Conservation (phyloP, 2,888 invertebrate species). For the Standfussiana lucernea region DNA sequence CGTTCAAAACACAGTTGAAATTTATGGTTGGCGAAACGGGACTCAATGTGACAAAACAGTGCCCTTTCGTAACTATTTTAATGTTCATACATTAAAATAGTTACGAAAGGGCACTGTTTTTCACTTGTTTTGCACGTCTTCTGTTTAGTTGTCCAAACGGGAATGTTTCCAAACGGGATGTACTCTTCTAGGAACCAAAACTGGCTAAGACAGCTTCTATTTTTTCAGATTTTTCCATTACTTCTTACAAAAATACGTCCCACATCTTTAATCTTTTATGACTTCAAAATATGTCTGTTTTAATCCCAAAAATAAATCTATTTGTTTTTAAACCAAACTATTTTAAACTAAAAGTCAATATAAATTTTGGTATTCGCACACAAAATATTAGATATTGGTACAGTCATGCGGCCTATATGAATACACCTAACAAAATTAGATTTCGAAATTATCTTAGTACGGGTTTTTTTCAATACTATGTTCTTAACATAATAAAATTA, state of each 20-base stretch:
- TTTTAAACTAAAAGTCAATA: conserved; percentile 8
- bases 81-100: too few relatives aligned
- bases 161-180: too few relatives aligned
- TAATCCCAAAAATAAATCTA: conserved; percentile 2
- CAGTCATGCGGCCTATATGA: too few relatives aligned
- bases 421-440: too few relatives aligned
- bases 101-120: too few relatives aligned
- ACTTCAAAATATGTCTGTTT: not conserved
- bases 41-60: too few relatives aligned
- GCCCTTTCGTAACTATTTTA: too few relatives aligned
- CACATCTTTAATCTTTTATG: not conserved
- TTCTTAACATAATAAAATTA: not conserved
- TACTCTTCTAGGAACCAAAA: not conserved
- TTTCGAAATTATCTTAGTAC: not conserved
- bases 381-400: too few relatives aligned
- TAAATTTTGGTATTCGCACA: not conserved
- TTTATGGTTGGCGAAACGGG: too few relatives aligned
- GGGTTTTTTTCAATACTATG: not conserved
- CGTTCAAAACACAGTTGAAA: too few relatives aligned
- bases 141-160: too few relatives aligned
- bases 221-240: not conserved
- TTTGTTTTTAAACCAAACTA: conserved; percentile 24
- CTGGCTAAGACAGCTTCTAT: not conserved
- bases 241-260: not conserved
- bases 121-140: too few relatives aligned